These are phyloP conservation scores for Callocephalon fimbriatum DNA, from an alignment of 2,113 vertebrate genomes.

Conservation along the genomic window DNA sequence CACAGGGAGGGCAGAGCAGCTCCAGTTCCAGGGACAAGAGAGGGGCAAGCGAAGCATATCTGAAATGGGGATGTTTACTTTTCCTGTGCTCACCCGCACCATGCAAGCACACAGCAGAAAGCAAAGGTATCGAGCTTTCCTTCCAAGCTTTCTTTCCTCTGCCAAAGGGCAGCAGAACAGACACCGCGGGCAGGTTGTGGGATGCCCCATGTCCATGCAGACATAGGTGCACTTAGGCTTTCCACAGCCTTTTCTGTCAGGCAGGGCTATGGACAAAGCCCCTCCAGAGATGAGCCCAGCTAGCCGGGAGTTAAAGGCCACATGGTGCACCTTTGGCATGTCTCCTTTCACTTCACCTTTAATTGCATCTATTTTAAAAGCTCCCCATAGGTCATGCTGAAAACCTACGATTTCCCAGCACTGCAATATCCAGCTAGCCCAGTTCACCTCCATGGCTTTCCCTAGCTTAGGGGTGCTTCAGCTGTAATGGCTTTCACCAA, in stretches of 20 bases:
- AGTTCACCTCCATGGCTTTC: neutral
- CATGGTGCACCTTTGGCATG: neutral
- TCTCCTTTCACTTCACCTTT: neutral
- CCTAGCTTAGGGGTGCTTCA: neutral
- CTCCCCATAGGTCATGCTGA: rapidly evolving
- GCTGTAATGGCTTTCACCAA: neutral
- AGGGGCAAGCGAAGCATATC: neutral
- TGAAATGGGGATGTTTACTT: neutral
- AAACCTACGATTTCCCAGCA: neutral
- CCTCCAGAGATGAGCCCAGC: neutral
- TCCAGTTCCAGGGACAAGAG: neutral
- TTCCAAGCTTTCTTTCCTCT: neutral
- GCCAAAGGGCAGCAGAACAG: neutral
- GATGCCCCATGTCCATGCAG: neutral
- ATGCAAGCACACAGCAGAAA: neutral
- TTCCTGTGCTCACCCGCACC: neutral
- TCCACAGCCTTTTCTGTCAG: neutral
- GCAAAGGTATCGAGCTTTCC: neutral
- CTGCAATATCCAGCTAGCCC: neutral
- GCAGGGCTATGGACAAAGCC: neutral
- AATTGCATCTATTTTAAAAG: neutral
- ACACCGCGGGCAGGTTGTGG: rapidly evolving
- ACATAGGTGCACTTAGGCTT: rapidly evolving
- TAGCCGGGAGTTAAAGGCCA: neutral
- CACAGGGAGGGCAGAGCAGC: neutral